phyloP scores from a whole-genome alignment of 1,140 invertebrate species.

The Drosophila hydei region DNA sequence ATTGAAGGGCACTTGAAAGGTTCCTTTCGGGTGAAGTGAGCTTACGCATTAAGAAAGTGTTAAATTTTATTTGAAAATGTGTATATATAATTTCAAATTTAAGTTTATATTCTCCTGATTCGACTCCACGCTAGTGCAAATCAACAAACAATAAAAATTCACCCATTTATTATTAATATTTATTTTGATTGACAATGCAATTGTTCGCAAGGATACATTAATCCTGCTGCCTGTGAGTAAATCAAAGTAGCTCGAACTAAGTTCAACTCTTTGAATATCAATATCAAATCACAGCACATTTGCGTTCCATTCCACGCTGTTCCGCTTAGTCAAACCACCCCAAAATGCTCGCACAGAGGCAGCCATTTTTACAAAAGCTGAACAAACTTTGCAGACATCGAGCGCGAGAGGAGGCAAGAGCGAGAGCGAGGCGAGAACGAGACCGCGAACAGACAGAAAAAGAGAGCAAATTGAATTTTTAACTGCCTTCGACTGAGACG shows the following conservation, averaged over 20 bases:
- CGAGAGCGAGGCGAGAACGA: constrained; percentile 23
- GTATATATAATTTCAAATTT: too few relatives aligned
- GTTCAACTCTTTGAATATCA: neutral
- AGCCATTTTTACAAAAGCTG: constrained; percentile 74
- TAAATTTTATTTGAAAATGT: too few relatives aligned
- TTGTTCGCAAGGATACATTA: too few relatives aligned
- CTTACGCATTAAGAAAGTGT: constrained; percentile 23
- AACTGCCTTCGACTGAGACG: constrained; percentile 80
- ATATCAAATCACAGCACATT: constrained; percentile 25
- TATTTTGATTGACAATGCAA: too few relatives aligned
- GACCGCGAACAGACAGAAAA: constrained; percentile 18
- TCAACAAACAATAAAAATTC: too few relatives aligned
- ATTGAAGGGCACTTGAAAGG: constrained; percentile 51
- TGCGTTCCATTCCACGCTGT: constrained; percentile 56
- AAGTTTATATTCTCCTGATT: too few relatives aligned
- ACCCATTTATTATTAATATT: too few relatives aligned
- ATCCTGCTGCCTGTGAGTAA: neutral
- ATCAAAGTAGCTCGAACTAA: neutral
- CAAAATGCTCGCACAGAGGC: constrained; percentile 46
- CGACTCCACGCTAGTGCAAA: too few relatives aligned
- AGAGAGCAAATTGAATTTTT: constrained; percentile 71
- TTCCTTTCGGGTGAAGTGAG: constrained; percentile 32
- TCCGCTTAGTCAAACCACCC: constrained; percentile 45
- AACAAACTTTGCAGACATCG: constrained; percentile 61
- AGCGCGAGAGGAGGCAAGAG: constrained; percentile 10